Percentiles rank a stretch among this genome's conserved stretches.
phyloP scores from a whole-genome alignment of 2,113 vertebrate species.

The Catagonus wagneri region DNA sequence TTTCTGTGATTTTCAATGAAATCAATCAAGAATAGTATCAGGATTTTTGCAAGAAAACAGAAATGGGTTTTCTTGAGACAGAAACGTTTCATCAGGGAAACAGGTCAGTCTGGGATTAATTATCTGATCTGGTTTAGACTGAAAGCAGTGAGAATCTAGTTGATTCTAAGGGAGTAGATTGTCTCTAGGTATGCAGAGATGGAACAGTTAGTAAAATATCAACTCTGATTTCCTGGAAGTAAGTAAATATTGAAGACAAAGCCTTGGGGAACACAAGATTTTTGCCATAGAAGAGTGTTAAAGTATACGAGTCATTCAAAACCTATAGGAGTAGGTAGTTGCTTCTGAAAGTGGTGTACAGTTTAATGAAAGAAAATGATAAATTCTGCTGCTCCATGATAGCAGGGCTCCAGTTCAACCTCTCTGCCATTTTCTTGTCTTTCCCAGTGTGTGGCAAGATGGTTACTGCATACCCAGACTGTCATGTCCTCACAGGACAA shows the following conservation, averaged over 20 bases:
- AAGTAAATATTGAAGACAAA: background rate
- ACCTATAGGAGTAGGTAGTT: background rate
- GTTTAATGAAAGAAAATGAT: constrained; percentile 31
- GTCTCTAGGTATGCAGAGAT: background rate
- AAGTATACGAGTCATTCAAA: background rate
- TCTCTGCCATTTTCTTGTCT: background rate
- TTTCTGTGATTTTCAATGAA: constrained; percentile 5
- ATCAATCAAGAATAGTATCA: background rate
- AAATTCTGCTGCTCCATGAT: background rate
- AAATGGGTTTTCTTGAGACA: background rate
- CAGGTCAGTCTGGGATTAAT: background rate
- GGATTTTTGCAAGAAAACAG: background rate
- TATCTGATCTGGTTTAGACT: background rate
- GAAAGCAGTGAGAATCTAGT: constrained; percentile 10
- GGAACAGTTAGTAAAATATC: background rate
- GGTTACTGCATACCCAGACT: background rate
- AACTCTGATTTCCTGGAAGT: background rate
- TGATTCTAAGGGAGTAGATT: background rate
- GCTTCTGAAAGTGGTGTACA: background rate
- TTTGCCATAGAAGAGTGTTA: background rate
- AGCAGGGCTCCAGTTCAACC: background rate
- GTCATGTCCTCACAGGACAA: background rate
- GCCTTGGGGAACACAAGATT: background rate
- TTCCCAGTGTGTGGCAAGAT: background rate
- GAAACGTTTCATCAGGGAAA: background rate